Conservation (phyloP, 2,888 invertebrate species). For the Peribatodes rhomboidaria region DNA sequence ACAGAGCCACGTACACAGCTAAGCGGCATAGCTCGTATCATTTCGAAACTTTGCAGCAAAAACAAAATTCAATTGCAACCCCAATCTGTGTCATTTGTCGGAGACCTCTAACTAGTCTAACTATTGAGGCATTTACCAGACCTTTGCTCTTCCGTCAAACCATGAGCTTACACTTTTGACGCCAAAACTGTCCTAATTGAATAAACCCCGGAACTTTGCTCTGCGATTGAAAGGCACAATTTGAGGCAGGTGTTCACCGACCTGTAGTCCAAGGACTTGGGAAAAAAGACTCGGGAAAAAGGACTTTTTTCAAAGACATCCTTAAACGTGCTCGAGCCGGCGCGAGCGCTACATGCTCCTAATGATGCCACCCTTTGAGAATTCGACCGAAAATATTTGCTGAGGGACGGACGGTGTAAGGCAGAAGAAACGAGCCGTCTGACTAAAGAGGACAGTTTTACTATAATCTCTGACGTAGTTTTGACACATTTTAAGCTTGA, state of each 20-base stretch:
- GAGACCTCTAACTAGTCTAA: background rate
- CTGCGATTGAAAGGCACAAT: slow-evolving; percentile 27
- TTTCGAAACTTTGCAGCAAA: no score
- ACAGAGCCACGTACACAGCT: no score
- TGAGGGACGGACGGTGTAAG: slow-evolving; percentile 41
- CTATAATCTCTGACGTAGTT: no score
- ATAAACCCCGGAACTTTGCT: slow-evolving; percentile 24
- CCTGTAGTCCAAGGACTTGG: slow-evolving; percentile 40
- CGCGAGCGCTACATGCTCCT: slow-evolving; percentile 51
- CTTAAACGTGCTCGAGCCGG: slow-evolving; percentile 42
- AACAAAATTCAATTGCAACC: background rate
- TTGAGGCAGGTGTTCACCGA: slow-evolving; percentile 27
- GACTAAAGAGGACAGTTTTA: background rate
- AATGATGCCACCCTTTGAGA: slow-evolving; percentile 75
- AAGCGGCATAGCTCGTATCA: no score
- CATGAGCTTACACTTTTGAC: slow-evolving; percentile 16
- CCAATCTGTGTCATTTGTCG: background rate
- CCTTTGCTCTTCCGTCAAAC: background rate
- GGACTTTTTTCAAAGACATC: slow-evolving; percentile 51
- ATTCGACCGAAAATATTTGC: slow-evolving; percentile 66
- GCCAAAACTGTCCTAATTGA: slow-evolving; percentile 29
- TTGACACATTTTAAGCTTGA: no score
- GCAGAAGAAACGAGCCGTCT: slow-evolving; percentile 8
- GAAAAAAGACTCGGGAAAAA: slow-evolving; percentile 3
- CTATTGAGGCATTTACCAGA: background rate